These are phyloP conservation scores for Neodiprion virginianus DNA, from an alignment of 1,140 invertebrate genomes.

Conservation along the genomic window DNA sequence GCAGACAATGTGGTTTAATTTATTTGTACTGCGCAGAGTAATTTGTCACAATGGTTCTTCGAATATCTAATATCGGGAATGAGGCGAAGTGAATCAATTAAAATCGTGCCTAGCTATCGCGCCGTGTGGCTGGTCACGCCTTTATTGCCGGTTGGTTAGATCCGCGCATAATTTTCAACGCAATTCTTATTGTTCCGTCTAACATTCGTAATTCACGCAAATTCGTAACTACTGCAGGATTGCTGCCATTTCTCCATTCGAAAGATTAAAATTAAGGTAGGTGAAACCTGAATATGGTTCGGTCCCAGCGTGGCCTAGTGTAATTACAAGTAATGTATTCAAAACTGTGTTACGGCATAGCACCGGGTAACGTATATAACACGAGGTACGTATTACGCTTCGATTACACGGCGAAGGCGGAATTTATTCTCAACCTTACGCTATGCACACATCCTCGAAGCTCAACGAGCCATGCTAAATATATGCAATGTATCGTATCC, in stretches of 20 bases:
- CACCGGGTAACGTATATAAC: not conserved
- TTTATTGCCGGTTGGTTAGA: no score
- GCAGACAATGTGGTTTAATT: no score
- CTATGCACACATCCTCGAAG: not conserved
- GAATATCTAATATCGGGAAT: no score
- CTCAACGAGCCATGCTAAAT: not conserved
- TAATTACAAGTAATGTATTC: slow-evolving; percentile 6
- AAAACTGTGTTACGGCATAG: not conserved
- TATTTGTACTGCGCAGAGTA: no score
- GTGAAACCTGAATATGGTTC: not conserved
- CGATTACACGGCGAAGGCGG: not conserved
- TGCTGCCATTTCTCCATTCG: not conserved
- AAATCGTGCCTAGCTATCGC: no score
- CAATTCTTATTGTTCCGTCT: not conserved
- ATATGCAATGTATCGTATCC: not conserved
- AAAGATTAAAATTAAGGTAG: not conserved
- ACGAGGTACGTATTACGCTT: not conserved
- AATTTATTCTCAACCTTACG: not conserved
- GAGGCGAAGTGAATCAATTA: no score
- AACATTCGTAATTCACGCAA: not conserved
- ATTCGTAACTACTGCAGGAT: not conserved
- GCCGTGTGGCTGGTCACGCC: no score
- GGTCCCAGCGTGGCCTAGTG: not conserved
- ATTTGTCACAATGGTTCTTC: no score
- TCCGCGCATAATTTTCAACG: no score